A percentile compares a stretch with the other conserved stretches of the same genome.
phyloP scores from a whole-genome alignment of 30 jellyfish, hydroid and myxozoan species.

The Chironex yamaguchii region DNA sequence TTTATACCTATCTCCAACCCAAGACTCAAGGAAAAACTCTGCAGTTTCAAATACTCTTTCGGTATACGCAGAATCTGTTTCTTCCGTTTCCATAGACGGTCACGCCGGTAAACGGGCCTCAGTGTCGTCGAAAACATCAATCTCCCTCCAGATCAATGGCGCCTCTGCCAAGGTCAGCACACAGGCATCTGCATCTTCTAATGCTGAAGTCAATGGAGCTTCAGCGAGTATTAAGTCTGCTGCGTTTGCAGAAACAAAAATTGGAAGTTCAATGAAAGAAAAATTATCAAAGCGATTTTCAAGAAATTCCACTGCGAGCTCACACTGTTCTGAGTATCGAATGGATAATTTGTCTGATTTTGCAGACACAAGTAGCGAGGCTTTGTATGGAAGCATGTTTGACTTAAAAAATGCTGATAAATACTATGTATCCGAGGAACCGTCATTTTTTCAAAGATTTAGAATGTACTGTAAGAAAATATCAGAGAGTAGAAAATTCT shows the following conservation, averaged over 20 bases:
- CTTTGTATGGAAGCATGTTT: constrained; percentile 84
- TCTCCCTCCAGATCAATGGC: constrained; percentile 87
- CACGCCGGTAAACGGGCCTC: constrained; percentile 70
- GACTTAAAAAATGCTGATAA: constrained; percentile 85
- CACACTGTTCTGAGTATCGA: constrained; percentile 59
- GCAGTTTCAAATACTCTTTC: constrained; percentile 78
- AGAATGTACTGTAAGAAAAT: constrained; percentile 74
- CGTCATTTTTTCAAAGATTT: constrained; percentile 70
- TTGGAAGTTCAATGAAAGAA: constrained; percentile 36
- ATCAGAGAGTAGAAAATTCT: constrained; percentile 84
- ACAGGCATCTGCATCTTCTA: constrained; percentile 63
- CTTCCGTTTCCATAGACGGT: constrained; percentile 64
- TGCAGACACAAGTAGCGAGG: constrained; percentile 85
- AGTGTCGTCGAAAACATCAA: constrained; percentile 77
- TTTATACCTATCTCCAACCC: not conserved
- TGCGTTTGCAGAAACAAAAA: constrained; percentile 52
- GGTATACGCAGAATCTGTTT: constrained; percentile 80
- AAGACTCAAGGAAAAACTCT: constrained; percentile 27
- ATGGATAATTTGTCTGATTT: constrained; percentile 73
- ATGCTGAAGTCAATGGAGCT: constrained; percentile 47
- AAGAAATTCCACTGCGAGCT: constrained; percentile 49
- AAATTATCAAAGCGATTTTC: constrained; percentile 39
- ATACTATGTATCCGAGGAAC: constrained; percentile 88
- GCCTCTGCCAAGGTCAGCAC: constrained; percentile 50
- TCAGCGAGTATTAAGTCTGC: constrained; percentile 40